A percentile compares a stretch with the other conserved stretches of the same genome.
Evolutionary conservation across 2,888 invertebrate species (phyloP).

Genomic region (Nomada ruficornis): DNA sequence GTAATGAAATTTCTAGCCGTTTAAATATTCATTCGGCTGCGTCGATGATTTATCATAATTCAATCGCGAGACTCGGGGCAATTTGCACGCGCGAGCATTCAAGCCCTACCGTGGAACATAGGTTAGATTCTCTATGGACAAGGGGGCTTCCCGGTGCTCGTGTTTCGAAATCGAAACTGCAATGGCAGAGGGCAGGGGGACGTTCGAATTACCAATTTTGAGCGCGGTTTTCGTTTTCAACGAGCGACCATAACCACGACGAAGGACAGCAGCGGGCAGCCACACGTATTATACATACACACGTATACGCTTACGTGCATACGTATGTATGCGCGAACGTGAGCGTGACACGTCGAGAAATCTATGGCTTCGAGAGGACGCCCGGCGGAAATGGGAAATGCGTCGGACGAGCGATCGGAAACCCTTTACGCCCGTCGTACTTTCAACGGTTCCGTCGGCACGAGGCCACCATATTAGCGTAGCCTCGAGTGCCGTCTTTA

Average conservation of each 20-base stretch:
- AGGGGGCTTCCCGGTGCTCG: constrained; percentile 10
- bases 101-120: neutral
- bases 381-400: constrained; percentile 54
- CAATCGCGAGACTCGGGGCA: neutral
- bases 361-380: constrained; percentile 42
- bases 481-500: constrained; percentile 59
- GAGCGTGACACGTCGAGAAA: constrained; percentile 24
- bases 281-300: neutral
- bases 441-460: constrained; percentile 57
- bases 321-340: neutral
- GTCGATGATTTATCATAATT: constrained; percentile 24
- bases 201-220: constrained; percentile 49
- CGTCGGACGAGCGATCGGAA: constrained; percentile 41
- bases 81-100: neutral
- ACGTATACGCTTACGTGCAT: too few relatives aligned
- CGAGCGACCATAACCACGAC: neutral
- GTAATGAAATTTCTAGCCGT: constrained; percentile 1
- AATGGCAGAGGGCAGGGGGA: neutral
- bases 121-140: neutral
- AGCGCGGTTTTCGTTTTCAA: constrained; percentile 39
- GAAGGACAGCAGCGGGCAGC: neutral
- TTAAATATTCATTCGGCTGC: constrained; percentile 16
- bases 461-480: constrained; percentile 68
- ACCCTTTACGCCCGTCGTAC: constrained; percentile 35
- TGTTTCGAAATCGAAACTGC: constrained; percentile 38